Conservation (phyloP, 2,797 vertebrate species). For the Distichodus sexfasciatus region DNA sequence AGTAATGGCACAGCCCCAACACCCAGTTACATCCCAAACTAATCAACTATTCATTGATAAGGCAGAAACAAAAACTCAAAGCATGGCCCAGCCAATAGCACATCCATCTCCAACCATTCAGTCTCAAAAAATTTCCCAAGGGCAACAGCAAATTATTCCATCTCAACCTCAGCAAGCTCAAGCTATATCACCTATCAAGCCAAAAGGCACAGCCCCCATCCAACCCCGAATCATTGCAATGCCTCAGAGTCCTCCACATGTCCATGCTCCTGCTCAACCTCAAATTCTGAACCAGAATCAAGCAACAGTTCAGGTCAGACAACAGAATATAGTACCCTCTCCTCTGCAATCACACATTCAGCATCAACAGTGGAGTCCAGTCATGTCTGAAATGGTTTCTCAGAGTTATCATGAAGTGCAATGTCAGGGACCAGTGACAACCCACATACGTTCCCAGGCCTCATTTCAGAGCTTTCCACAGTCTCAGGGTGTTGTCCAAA, state of each 20-base stretch:
- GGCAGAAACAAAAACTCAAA: constrained; percentile 18
- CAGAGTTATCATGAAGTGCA: constrained; percentile 28
- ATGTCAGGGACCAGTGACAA: constrained; percentile 13
- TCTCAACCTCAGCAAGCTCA: neutral
- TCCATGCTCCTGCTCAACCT: constrained; percentile 31
- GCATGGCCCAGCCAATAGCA: neutral
- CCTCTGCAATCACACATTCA: constrained; percentile 26
- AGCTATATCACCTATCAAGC: neutral
- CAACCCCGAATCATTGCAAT: constrained; percentile 49
- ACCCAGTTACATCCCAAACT: neutral
- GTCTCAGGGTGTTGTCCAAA: constrained; percentile 13
- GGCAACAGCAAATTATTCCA: constrained; percentile 9
- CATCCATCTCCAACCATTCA: constrained; percentile 39
- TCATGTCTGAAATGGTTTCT: constrained; percentile 2
- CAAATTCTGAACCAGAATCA: constrained; percentile 16
- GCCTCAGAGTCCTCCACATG: constrained; percentile 17
- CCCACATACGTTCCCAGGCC: constrained; percentile 1
- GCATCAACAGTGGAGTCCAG: constrained; percentile 25
- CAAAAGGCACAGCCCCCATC: constrained; percentile 39
- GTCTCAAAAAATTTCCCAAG: constrained; percentile 32
- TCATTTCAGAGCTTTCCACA: constrained; percentile 34
- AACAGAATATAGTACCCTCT: constrained; percentile 4
- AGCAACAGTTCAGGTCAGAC: neutral
- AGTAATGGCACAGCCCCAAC: constrained; percentile 13
- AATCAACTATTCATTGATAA: neutral